Conservation (phyloP, 2,113 vertebrate species). For the Clarias batrachus region DNA sequence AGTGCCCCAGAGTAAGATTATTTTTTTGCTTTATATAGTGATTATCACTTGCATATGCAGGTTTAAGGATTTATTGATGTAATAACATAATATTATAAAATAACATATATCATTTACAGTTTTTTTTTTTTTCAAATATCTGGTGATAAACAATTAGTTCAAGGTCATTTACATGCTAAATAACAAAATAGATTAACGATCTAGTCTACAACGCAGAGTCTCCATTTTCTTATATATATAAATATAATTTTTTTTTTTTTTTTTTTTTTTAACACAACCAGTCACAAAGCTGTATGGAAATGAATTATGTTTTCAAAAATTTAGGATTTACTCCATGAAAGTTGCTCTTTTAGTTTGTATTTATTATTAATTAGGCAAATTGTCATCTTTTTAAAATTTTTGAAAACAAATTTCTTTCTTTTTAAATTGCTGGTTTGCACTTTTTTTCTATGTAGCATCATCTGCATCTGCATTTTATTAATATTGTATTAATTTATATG, state of each 20-base stretch:
- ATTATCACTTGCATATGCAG: neutral
- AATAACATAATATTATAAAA: neutral
- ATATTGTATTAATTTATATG: no score
- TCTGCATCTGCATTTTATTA: no score
- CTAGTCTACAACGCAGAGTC: no score
- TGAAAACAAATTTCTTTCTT: no score
- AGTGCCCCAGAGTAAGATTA: conserved; percentile 52
- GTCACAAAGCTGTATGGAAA: neutral
- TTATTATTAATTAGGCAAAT: neutral
- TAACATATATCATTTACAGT: neutral
- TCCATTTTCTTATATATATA: no score
- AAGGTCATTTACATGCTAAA: neutral
- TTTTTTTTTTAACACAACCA: neutral
- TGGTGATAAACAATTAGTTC: neutral
- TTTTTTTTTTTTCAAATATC: no score
- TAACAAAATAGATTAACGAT: no score
- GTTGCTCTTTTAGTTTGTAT: neutral
- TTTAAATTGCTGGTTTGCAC: no score
- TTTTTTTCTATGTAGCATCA: no score
- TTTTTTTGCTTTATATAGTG: neutral
- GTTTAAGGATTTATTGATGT: neutral
- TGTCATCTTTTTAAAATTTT: neutral
- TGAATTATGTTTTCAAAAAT: neutral
- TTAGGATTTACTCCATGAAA: neutral
- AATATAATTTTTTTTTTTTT: no score